Percentiles rank a stretch among this genome's conserved stretches.
Conservation (phyloP, 2,797 vertebrate genomes). For the Periparus ater region DNA sequence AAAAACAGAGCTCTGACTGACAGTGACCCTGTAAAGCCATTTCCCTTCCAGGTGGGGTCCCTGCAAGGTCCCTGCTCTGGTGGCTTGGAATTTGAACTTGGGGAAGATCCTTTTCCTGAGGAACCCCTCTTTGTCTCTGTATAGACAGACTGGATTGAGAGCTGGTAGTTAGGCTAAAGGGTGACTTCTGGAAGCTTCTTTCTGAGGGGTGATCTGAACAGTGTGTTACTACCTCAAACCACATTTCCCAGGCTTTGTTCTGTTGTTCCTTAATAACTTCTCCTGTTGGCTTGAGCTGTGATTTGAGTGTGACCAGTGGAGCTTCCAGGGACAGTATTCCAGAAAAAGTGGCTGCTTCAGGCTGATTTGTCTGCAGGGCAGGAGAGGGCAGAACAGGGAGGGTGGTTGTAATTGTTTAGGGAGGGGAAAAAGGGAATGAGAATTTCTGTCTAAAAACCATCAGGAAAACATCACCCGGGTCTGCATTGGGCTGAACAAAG, state of each 20-base stretch:
- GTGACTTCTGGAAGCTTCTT: not conserved
- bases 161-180: not conserved
- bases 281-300: not conserved
- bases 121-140: not conserved
- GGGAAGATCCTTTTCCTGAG: not conserved
- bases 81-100: not conserved
- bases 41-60: not conserved
- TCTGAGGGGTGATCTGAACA: not conserved
- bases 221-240: not conserved
- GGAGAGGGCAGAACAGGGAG: not conserved
- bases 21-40: not conserved
- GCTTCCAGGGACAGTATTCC: not conserved
- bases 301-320: not conserved
- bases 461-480: not conserved
- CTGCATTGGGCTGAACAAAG: not conserved
- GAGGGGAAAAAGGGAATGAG: rapidly evolving
- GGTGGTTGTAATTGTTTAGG: not conserved
- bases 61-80: not conserved
- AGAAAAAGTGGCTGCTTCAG: not conserved
- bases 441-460: not conserved
- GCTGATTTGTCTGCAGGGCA: not conserved
- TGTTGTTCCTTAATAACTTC: not conserved
- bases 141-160: not conserved
- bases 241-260: not conserved
- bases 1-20: not conserved